Conservation (phyloP, 2,888 invertebrate genomes). For the Trichacis sp. region DNA sequence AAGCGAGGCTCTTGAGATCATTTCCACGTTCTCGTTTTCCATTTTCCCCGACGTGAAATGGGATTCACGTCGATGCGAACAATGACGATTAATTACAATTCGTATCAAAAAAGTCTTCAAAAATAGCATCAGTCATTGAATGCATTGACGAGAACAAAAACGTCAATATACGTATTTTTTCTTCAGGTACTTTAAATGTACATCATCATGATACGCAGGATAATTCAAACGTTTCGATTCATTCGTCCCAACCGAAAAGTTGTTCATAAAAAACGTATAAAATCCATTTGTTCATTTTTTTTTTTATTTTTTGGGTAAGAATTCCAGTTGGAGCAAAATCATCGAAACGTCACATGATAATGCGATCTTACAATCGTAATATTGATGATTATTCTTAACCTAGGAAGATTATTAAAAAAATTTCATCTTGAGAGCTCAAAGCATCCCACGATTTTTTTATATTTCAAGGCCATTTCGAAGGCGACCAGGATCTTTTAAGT, state of each 20-base stretch:
- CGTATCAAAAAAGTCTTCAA: constrained; percentile 14
- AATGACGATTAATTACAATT: too few species aligned
- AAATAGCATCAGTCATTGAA: constrained; percentile 1
- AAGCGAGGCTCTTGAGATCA: constrained; percentile 35
- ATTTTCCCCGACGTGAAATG: constrained; percentile 23
- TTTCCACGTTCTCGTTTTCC: constrained; percentile 20
- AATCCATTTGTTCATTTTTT: background rate
- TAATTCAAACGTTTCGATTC: constrained; percentile 53
- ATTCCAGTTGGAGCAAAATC: constrained; percentile 9
- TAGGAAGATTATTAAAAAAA: background rate
- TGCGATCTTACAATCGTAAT: constrained; percentile 32
- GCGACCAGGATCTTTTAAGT: background rate
- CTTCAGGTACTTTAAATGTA: constrained; percentile 68
- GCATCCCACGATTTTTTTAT: too few species aligned
- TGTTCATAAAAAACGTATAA: background rate
- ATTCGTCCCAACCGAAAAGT: constrained; percentile 12
- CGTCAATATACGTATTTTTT: constrained; percentile 49
- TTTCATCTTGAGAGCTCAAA: background rate
- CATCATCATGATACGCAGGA: constrained; percentile 60
- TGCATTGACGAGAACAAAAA: background rate
- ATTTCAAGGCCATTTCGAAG: background rate
- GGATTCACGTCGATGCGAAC: constrained; percentile 15
- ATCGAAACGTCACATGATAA: constrained; percentile 30
- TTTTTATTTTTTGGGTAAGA: background rate
- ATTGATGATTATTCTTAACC: constrained; percentile 16